These are phyloP conservation scores for Tribolium madens DNA, from an alignment of 1,140 invertebrate species.

Conservation along the genomic window DNA sequence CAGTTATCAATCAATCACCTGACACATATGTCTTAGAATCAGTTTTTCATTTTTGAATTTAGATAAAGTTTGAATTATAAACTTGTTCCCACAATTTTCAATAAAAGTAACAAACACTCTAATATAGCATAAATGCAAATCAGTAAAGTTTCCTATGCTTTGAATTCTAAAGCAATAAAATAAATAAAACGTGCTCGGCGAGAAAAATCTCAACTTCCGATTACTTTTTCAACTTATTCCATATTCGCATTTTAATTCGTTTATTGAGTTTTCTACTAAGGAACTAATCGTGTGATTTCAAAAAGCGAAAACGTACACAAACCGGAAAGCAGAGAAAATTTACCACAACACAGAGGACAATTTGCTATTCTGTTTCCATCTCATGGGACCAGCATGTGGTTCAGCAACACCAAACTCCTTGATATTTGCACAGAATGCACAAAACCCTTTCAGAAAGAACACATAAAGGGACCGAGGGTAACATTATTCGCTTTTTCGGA, in stretches of 20 bases:
- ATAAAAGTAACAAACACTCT: not conserved
- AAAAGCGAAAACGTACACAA: not conserved
- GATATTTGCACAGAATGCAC: constrained; percentile 29
- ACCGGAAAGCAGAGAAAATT: constrained; percentile 2
- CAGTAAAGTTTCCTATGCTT: not conserved
- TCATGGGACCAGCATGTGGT: constrained; percentile 31
- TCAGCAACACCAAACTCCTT: constrained; percentile 26
- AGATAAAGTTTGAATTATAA: not conserved
- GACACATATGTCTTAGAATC: not conserved
- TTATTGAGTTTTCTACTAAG: no score
- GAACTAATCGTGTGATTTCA: not conserved
- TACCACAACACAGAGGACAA: constrained; percentile 28
- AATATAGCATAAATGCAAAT: constrained; percentile 2
- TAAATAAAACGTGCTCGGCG: not conserved
- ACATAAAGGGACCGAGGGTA: constrained; percentile 17
- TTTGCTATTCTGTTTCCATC: constrained; percentile 26
- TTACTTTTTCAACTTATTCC: no score
- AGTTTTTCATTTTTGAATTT: not conserved
- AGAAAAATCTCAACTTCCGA: no score
- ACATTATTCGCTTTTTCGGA: constrained; percentile 26
- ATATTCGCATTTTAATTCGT: no score
- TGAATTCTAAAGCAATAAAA: not conserved
- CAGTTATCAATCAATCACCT: not conserved
- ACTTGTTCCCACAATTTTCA: not conserved
- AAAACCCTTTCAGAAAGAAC: constrained; percentile 8